Evolutionary conservation across 2,113 vertebrate genomes (phyloP), one percentile per base, ranked within the genome.

Genomic region (Pristiophorus japonicus): DNA sequence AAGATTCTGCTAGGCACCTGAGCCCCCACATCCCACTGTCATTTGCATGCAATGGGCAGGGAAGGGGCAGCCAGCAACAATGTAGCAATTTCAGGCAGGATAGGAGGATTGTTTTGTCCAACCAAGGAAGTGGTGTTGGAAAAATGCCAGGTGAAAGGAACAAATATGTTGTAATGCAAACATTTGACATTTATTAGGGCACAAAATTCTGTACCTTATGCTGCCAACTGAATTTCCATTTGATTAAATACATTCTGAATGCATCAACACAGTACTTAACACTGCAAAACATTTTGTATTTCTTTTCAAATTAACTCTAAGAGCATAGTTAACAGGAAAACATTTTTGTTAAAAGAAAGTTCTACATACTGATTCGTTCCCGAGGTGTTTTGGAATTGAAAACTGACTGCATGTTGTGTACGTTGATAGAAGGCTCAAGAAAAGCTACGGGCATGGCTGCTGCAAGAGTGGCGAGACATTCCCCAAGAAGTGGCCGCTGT

Each of bases 361-460:
- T 42, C 94, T 95, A 98, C 99, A 98, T 97, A 99, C 99, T 98
- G 47, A 98, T 98, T 96, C 98, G 97, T 96, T 99, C 99, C 96
- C 99, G 97, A 96, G 98, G 96, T 75, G 98, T 98, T 96, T 99
- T 99, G 85, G 98, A 99, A 97, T 98, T 99, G 97, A 99, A 99
- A 96, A 99, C 98, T 0, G 99, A 99, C 96, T 98, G 98, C 3
- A 98, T 97, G 96, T 99, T 99, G 97, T 99, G 98, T 38, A 97
- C 97, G 97, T 99, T 99, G 96, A 99, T 98, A 84, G 98, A 97
- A 34, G 99, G 98, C 97, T 99, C 99, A 96, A 99, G 97, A 96
- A 99, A 99, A 12, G 99, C 99, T 38, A 99, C 99, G 2, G 99
- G 99, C 96, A 99, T 98, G 95, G 99, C 99, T 55, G 98, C 99